Percentiles rank a stretch among this genome's conserved stretches.
These are phyloP conservation scores for Miltochrista miniata DNA, from an alignment of 2,888 invertebrate species.

Conservation along the genomic window DNA sequence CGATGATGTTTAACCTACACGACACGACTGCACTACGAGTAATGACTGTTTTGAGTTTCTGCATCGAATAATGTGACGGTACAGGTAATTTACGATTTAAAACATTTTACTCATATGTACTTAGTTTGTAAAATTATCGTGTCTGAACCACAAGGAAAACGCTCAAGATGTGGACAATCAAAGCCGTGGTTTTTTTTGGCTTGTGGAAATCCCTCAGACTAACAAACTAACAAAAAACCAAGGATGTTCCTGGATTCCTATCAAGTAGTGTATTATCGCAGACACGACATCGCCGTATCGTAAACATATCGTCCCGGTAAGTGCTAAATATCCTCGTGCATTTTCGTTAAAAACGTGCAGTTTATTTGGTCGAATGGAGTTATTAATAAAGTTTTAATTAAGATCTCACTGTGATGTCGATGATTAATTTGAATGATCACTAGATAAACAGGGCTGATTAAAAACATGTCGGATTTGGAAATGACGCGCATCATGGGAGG, in stretches of 20 bases:
- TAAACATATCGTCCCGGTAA: conserved; percentile 18
- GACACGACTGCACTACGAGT: conserved; percentile 43
- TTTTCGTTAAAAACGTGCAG: conserved; percentile 69
- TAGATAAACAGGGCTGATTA: conserved; percentile 65
- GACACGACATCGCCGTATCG: conserved; percentile 6
- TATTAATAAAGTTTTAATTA: conserved; percentile 78
- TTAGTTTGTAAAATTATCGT: too few species aligned
- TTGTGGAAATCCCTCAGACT: too few species aligned
- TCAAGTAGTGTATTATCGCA: conserved; percentile 1
- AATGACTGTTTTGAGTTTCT: not conserved
- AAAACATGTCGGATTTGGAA: conserved; percentile 61
- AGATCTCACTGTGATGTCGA: conserved; percentile 65
- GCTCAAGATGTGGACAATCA: too few species aligned
- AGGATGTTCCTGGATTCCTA: too few species aligned
- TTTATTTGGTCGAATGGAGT: conserved; percentile 65
- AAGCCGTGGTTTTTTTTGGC: too few species aligned
- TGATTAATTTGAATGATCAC: conserved; percentile 73
- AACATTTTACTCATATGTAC: too few species aligned
- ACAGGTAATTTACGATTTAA: too few species aligned
- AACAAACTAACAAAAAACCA: too few species aligned
- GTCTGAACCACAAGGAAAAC: too few species aligned
- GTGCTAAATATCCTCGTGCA: conserved; percentile 34
- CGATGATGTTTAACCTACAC: conserved; percentile 33
- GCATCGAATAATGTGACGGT: too few species aligned
- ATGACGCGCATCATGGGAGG: conserved; percentile 15